Percentiles rank a stretch among this genome's conserved stretches.
Conservation (phyloP, 2,113 vertebrate genomes). For the Hippocampus barbouri region DNA sequence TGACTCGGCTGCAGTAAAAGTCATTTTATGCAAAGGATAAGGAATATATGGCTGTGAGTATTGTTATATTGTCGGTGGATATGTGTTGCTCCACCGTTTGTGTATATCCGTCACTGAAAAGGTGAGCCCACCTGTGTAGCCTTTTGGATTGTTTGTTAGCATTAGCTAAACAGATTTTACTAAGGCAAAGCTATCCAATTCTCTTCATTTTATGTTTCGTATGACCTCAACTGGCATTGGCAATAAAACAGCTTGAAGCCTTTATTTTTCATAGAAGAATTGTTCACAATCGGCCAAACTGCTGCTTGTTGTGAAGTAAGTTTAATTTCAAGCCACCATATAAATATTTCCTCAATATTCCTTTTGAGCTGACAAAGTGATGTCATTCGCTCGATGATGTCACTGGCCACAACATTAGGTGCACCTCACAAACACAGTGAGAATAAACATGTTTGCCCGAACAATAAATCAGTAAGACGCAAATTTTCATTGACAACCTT, state of each 20-base stretch:
- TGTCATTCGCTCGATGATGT: slow-evolving; percentile 1
- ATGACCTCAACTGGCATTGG: not conserved
- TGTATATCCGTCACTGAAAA: no score
- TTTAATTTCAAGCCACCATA: no score
- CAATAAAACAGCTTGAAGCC: not conserved
- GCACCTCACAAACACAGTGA: not conserved
- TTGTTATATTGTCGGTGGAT: no score
- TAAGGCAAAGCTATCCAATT: no score
- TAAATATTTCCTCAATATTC: not conserved
- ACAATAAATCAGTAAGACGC: not conserved
- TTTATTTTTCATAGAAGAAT: not conserved
- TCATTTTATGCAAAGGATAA: no score
- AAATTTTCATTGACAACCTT: not conserved
- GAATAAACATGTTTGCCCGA: not conserved
- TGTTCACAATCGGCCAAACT: not conserved
- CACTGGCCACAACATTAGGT: slow-evolving; percentile 5
- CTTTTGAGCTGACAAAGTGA: not conserved
- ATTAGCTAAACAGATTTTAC: not conserved
- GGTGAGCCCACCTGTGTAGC: no score
- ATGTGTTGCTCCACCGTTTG: no score
- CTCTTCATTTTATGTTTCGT: no score
- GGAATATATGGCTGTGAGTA: no score
- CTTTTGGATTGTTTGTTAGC: no score
- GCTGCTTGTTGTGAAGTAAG: not conserved
- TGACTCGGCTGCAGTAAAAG: no score